Evolutionary conservation across 2,888 invertebrate genomes (phyloP).

Genomic region (Drosophila koepferae): DNA sequence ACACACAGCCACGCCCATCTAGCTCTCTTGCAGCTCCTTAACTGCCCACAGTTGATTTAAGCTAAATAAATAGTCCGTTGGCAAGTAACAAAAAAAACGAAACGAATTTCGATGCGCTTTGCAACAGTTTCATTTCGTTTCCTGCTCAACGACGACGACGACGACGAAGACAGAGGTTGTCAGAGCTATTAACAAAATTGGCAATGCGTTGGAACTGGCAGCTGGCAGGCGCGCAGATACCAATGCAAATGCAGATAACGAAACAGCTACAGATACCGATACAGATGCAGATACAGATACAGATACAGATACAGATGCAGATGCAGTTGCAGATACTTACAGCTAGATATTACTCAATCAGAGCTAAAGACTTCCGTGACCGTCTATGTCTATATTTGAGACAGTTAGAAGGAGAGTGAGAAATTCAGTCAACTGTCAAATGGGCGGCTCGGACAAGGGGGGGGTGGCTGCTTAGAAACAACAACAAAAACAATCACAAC

Average conservation of each 20-base stretch:
- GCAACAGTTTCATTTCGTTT: conserved; percentile 73
- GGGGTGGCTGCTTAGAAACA: conserved; percentile 20
- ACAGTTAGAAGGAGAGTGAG: conserved; percentile 20
- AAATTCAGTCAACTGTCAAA: conserved; percentile 74
- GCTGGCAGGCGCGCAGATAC: conserved; percentile 48
- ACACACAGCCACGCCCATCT: background rate
- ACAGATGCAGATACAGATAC: conserved; percentile 18
- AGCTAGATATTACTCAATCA: conserved; percentile 72
- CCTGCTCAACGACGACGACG: conserved; percentile 52
- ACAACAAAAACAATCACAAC: conserved; percentile 4
- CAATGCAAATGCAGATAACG: conserved; percentile 37
- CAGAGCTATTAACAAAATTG: conserved; percentile 74
- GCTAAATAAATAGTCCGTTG: conserved; percentile 59
- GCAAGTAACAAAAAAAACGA: conserved; percentile 26
- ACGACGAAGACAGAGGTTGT: conserved; percentile 49
- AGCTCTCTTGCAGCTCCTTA: background rate
- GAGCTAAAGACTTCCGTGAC: conserved; percentile 59
- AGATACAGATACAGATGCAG: conserved; percentile 41
- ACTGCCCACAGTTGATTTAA: conserved; percentile 24
- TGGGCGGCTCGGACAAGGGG: conserved; percentile 23
- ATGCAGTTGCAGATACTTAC: conserved; percentile 42
- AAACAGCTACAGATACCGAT: conserved; percentile 24
- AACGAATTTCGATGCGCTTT: conserved; percentile 55
- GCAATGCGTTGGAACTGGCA: conserved; percentile 57
- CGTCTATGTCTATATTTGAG: conserved; percentile 51